Conservation (phyloP, 2,888 invertebrate genomes). For the Thymelicus acteon region DNA sequence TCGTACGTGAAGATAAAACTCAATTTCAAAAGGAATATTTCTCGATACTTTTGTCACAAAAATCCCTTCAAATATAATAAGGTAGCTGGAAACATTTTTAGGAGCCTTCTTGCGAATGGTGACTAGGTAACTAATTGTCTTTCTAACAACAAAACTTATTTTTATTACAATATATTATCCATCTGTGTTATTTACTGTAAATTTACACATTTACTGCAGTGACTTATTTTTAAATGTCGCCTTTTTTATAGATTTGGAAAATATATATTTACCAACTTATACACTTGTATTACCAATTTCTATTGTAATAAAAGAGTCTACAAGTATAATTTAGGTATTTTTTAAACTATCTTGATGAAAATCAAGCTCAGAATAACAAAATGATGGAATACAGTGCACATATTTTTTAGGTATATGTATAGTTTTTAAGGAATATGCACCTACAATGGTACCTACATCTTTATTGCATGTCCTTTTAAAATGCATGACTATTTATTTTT, state of each 20-base stretch:
- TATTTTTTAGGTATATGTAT: background rate
- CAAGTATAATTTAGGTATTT: background rate
- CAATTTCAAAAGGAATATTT: background rate
- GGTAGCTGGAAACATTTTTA: background rate
- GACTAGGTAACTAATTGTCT: too few species aligned
- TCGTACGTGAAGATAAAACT: background rate
- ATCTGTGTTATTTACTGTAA: background rate
- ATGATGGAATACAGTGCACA: background rate
- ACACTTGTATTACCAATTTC: background rate
- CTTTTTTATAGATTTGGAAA: background rate
- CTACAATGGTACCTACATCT: background rate
- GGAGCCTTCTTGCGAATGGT: too few species aligned
- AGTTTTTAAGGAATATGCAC: background rate
- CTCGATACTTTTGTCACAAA: background rate
- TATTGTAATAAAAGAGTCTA: background rate
- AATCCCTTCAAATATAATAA: too few species aligned
- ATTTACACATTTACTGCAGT: background rate
- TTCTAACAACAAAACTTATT: too few species aligned
- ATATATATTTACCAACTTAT: background rate
- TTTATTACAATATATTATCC: background rate
- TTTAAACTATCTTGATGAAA: background rate
- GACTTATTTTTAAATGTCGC: background rate
- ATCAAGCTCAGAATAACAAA: background rate
- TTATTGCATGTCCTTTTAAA: constrained; percentile 9
- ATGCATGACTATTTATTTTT: constrained; percentile 24